Base-by-base conservation (phyloP, 2,797 vertebrate species). In the Tapera naevia region DNA sequence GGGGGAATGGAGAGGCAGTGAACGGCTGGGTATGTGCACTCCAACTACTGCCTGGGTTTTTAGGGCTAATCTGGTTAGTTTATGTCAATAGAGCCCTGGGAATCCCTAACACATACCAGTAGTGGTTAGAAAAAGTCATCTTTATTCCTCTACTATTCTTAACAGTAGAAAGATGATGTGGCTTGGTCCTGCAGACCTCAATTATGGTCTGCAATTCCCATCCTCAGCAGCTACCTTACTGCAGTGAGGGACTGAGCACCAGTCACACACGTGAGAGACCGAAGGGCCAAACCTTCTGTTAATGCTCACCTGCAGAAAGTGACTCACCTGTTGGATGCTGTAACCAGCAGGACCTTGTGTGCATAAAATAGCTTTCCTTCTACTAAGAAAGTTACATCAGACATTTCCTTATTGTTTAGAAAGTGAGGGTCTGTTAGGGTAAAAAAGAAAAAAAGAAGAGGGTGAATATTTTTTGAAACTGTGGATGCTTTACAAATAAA, bases 391-490 rank as follows among this genome's bases (percentile, higher is more conserved):
- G 98, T 99, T 50, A 99, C 99, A 16, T 99, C 99, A 1, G 99
- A 99, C 99, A 99, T 99, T 92, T 99, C 99, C 81, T 98, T 98
- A 93, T 99, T 99, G 94, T 99, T 99, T 93, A 99, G 97, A 93
- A 99, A 99, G 97, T 99, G 99, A 69, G 99, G 99, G 94, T 99
- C 99, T 99, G 97, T 70, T 65, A 41, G 87, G 53, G 13, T 33
- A 41, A 61, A 7, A 10, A 21, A 7, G 10, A 21, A 13, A 9
- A 15, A 13, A 32, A 25, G 21, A 41, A 13, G 9, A 33, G 1
- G 3, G 24, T 46, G 11, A 43, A 3, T 12, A 1, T 14, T 51
- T 53, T 53, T 28, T n/a, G 32, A 16, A 53, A n/a, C 11, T 8
- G 8, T 15, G 23, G 17, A 4, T 53, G 5, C 13, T 10, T 17